Percentiles rank a stretch among this genome's conserved stretches.
phyloP scores from a whole-genome alignment of 2,888 invertebrate genomes.

The Acronicta leporina region DNA sequence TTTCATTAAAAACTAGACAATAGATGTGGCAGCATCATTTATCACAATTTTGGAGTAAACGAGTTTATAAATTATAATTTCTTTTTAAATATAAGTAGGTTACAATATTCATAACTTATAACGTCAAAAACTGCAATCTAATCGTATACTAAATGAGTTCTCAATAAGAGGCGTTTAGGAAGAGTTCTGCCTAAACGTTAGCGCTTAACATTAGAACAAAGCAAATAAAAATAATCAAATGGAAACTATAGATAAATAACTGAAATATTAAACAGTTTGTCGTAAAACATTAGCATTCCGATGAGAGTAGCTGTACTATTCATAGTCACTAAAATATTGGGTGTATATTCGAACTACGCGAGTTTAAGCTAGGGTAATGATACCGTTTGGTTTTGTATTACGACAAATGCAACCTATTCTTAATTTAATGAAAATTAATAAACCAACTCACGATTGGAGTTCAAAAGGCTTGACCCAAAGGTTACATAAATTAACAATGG shows the following conservation, averaged over 20 bases:
- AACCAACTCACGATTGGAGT: too few species aligned
- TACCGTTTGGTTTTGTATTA: not conserved
- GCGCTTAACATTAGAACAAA: too few species aligned
- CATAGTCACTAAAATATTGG: not conserved
- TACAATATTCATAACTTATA: too few species aligned
- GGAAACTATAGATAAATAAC: not conserved
- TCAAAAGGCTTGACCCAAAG: too few species aligned
- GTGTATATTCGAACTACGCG: not conserved
- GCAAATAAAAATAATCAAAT: not conserved
- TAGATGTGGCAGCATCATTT: too few species aligned
- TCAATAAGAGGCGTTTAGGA: not conserved
- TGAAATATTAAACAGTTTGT: conserved; percentile 4
- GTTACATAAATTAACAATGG: too few species aligned
- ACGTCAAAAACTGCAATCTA: too few species aligned
- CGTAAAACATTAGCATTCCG: conserved; percentile 9
- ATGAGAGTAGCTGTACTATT: not conserved
- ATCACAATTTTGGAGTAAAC: not conserved
- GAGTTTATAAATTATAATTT: too few species aligned
- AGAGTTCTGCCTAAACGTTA: not conserved
- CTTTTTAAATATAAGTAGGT: too few species aligned
- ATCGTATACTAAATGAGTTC: not conserved
- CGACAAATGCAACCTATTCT: too few species aligned
- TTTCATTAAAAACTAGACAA: too few species aligned
- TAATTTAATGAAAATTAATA: too few species aligned
- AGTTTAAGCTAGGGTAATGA: not conserved